These are phyloP conservation scores for Ophioninae sp. DNA, from an alignment of 2,888 invertebrate species.

Conservation along the genomic window DNA sequence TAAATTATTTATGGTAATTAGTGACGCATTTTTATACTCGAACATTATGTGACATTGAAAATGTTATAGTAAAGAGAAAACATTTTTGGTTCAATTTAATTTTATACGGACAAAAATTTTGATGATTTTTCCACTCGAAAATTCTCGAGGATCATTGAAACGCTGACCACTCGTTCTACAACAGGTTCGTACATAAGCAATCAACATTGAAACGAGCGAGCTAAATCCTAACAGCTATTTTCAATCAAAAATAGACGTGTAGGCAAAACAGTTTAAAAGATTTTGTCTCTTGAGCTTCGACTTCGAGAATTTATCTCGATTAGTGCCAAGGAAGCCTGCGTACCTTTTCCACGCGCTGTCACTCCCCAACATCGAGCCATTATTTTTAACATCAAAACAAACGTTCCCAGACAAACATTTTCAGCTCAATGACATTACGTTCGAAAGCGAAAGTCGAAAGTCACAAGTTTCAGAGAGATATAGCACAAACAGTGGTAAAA, in stretches of 20 bases:
- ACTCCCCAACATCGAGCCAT: neutral
- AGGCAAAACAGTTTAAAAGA: slow-evolving; percentile 7
- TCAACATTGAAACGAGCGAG: neutral
- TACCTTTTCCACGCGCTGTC: slow-evolving; percentile 1
- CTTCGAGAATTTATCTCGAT: neutral
- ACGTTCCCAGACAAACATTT: neutral
- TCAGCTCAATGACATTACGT: slow-evolving; percentile 2
- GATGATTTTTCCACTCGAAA: neutral
- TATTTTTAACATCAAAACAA: slow-evolving; percentile 10
- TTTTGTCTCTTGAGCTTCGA: neutral
- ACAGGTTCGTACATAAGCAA: neutral
- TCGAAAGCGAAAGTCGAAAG: slow-evolving; percentile 3
- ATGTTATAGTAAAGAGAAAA: too few species aligned
- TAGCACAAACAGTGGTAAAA: neutral
- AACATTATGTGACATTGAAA: too few species aligned
- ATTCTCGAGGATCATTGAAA: neutral
- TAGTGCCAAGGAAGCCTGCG: slow-evolving; percentile 2
- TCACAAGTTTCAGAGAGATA: neutral
- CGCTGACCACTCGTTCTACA: neutral
- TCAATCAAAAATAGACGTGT: neutral
- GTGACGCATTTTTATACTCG: too few species aligned
- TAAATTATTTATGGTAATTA: too few species aligned
- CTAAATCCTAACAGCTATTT: neutral
- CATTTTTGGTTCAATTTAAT: too few species aligned
- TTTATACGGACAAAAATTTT: too few species aligned